A percentile compares a stretch with the other conserved stretches of the same genome.
These are phyloP conservation scores for Syndactyla subalaris DNA, from an alignment of 2,797 vertebrate species.

Conservation along the genomic window DNA sequence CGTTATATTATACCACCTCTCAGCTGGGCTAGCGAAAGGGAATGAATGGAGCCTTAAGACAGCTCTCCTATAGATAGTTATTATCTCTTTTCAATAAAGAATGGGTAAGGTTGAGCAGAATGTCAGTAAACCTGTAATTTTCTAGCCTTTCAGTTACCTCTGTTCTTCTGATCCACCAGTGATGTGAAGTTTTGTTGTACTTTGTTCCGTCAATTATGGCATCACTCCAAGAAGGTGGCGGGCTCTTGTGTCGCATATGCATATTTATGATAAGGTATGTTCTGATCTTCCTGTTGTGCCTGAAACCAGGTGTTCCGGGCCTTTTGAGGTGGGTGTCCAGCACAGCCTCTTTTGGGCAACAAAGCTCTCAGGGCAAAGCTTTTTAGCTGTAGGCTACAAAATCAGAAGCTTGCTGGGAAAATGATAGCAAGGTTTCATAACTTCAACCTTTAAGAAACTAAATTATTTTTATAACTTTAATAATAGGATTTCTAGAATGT, in stretches of 20 bases:
- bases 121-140: conserved; percentile 69
- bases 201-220: conserved; percentile 37
- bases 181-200: conserved; percentile 61
- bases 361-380: neutral
- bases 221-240: conserved; percentile 31
- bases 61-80: conserved; percentile 58
- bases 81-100: conserved; percentile 69
- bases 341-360: rapidly evolving
- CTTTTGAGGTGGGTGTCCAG: neutral
- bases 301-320: conserved; percentile 43
- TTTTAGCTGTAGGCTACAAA: neutral
- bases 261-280: conserved; percentile 31
- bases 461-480: neutral
- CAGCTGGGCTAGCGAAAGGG: conserved; percentile 9
- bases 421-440: neutral
- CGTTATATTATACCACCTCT: conserved; percentile 10
- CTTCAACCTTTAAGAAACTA: neutral
- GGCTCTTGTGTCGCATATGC: neutral
- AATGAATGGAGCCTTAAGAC: conserved; percentile 60
- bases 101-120: conserved; percentile 56
- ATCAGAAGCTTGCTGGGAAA: neutral
- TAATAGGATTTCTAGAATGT: neutral
- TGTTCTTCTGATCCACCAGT: conserved; percentile 38
- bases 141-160: conserved; percentile 60
- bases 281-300: conserved; percentile 2